Conservation (phyloP, 2,797 vertebrate genomes). For the Naso thynnoides region DNA sequence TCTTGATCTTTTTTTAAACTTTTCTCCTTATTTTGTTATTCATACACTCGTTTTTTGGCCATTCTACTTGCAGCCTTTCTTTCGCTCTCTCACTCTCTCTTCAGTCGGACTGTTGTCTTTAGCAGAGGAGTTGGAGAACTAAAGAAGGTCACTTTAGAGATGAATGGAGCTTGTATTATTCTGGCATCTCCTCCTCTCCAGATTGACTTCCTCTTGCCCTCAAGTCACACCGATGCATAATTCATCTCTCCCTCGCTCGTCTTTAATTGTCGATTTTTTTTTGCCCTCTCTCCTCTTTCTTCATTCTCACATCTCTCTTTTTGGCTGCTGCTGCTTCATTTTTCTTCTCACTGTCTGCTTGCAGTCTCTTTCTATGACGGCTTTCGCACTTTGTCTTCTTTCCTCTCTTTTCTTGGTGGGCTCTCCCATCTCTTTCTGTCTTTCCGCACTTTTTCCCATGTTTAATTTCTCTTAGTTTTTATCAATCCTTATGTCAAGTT, state of each 20-base stretch:
- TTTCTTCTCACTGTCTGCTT: constrained; percentile 1
- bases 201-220: constrained; percentile 60
- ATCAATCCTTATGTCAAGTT: neutral
- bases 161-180: constrained; percentile 62
- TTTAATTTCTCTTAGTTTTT: constrained; percentile 9
- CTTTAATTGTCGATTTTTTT: constrained; percentile 47
- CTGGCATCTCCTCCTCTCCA: constrained; percentile 58
- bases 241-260: constrained; percentile 46
- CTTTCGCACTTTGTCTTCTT: neutral
- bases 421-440: neutral
- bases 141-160: constrained; percentile 63
- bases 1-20: constrained; percentile 11
- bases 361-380: neutral
- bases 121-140: constrained; percentile 25
- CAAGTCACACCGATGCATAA: constrained; percentile 59
- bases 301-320: neutral
- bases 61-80: too few species aligned
- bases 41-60: neutral
- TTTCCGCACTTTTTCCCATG: neutral
- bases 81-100: neutral
- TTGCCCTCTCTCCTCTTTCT: neutral
- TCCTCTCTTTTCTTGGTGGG: neutral
- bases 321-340: neutral
- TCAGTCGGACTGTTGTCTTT: constrained; percentile 16
- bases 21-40: constrained; percentile 4